Evolutionary conservation across 2,888 invertebrate species (phyloP).

Genomic region (Polydesmus complanatus): DNA sequence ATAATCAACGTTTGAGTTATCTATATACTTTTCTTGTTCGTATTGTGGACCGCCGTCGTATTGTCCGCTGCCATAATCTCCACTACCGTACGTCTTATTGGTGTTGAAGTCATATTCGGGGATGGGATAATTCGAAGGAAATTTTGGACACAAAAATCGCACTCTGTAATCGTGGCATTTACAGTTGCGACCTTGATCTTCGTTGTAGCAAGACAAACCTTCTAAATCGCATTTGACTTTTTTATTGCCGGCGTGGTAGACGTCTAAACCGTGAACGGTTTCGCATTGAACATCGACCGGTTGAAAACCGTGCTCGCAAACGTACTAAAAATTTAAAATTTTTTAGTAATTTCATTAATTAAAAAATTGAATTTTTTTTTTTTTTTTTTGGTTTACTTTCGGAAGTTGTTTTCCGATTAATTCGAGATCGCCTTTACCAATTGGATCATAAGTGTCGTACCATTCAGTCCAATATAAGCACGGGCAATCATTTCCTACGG

Average conservation of each 20-base stretch:
- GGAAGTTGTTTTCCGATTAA: conserved; percentile 6
- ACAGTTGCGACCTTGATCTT: conserved; percentile 7
- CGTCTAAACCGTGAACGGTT: conserved; percentile 4
- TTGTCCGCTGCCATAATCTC: too few relatives aligned
- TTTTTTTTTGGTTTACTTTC: neutral
- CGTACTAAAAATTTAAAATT: conserved; percentile 3
- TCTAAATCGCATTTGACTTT: conserved; percentile 8
- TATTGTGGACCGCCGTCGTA: too few relatives aligned
- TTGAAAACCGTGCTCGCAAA: conserved; percentile 1
- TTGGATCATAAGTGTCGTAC: conserved; percentile 8
- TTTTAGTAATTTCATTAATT: neutral
- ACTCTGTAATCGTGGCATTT: conserved; percentile 9
- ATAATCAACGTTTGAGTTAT: too few relatives aligned
- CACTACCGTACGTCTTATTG: neutral
- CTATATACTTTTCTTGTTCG: too few relatives aligned
- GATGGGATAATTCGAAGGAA: conserved; percentile 3
- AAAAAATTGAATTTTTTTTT: too few relatives aligned
- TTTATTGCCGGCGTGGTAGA: conserved; percentile 9
- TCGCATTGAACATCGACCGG: conserved; percentile 11
- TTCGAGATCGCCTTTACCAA: conserved; percentile 5
- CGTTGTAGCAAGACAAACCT: conserved; percentile 5
- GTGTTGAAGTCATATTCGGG: neutral
- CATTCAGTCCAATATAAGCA: conserved; percentile 12
- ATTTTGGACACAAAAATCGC: conserved; percentile 8
- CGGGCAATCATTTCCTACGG: conserved; percentile 3